These are phyloP conservation scores for Lasaia peninsularis DNA, from an alignment of 1,140 invertebrate species.

Conservation along the genomic window DNA sequence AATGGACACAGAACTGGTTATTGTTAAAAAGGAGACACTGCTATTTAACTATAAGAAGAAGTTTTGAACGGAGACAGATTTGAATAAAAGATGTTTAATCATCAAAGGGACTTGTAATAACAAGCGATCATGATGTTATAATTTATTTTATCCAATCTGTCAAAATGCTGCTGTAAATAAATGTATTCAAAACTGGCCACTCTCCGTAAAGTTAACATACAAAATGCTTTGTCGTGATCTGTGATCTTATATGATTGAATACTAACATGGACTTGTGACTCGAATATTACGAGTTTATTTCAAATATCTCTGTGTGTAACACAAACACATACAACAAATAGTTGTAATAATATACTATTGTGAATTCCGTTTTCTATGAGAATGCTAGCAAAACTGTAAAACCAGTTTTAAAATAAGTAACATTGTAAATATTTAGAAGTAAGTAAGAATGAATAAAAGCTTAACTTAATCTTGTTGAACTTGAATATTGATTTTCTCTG, in stretches of 20 bases:
- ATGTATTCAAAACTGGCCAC: background rate
- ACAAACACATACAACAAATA: background rate
- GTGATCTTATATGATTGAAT: conserved; percentile 1
- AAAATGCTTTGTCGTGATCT: background rate
- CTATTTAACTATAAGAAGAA: no score
- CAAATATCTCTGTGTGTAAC: background rate
- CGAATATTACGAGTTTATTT: background rate
- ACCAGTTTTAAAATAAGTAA: background rate
- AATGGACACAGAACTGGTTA: no score
- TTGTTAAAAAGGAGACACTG: no score
- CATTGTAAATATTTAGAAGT: conserved; percentile 65
- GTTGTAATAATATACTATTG: conserved; percentile 1
- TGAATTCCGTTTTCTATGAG: conserved; percentile 2
- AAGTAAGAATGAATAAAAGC: conserved; percentile 54
- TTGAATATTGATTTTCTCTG: conserved; percentile 66
- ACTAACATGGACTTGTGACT: background rate
- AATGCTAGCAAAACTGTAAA: background rate
- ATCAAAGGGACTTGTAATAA: no score
- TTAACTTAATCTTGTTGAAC: conserved; percentile 73
- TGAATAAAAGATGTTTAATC: no score
- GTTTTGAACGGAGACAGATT: no score
- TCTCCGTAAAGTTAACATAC: background rate
- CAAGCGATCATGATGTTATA: no score
- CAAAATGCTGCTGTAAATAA: no score
- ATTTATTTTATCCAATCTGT: no score